Evolutionary conservation across 2,888 invertebrate species (phyloP).

Genomic region (Leptinotarsa juncta): DNA sequence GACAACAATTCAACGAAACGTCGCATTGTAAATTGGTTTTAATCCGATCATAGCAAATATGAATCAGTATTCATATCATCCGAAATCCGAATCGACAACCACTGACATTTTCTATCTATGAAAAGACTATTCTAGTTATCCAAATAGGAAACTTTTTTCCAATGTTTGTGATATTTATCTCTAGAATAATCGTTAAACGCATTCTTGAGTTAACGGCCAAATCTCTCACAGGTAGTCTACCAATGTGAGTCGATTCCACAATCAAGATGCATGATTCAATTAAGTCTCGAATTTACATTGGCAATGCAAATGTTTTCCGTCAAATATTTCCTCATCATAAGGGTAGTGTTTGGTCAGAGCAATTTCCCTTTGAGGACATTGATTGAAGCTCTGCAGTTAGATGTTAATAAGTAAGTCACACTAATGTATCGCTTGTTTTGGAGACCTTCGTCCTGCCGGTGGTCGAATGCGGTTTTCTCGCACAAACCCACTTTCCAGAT

Average conservation of each 20-base stretch:
- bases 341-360: slow-evolving; percentile 47
- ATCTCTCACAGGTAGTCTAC: too few species aligned
- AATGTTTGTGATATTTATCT: too few species aligned
- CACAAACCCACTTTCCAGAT: slow-evolving; percentile 45
- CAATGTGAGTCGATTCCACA: neutral
- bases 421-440: slow-evolving; percentile 52
- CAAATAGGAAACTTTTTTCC: too few species aligned
- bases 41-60: too few species aligned
- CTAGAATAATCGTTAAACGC: neutral
- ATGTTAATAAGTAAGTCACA: slow-evolving; percentile 54
- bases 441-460: slow-evolving; percentile 43
- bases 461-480: slow-evolving; percentile 48
- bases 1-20: too few species aligned
- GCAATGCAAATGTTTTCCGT: slow-evolving; percentile 41
- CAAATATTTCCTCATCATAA: slow-evolving; percentile 48
- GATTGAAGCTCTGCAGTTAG: slow-evolving; percentile 52
- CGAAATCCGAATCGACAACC: too few species aligned
- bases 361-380: slow-evolving; percentile 54
- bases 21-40: too few species aligned
- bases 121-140: too few species aligned
- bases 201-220: neutral
- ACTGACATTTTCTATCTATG: too few species aligned
- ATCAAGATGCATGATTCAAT: slow-evolving; percentile 44
- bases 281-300: slow-evolving; percentile 39
- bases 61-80: too few species aligned